These are phyloP conservation scores for Peromyscus nudipes DNA, from an alignment of 2,797 vertebrate species.

Conservation along the genomic window DNA sequence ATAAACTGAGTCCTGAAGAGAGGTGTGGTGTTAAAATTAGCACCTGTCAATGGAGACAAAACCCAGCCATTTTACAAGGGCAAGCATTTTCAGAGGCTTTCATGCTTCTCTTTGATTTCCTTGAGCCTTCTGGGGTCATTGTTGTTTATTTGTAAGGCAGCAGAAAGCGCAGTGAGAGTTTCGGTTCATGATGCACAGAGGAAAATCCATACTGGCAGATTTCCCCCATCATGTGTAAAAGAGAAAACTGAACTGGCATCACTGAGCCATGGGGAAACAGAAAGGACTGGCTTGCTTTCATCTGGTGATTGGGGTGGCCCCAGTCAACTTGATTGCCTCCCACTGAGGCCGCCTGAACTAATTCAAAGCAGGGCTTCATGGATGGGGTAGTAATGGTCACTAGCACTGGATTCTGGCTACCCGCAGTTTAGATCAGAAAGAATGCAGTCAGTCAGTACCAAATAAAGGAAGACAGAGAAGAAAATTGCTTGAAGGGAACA, in stretches of 20 bases:
- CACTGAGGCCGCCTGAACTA: not conserved
- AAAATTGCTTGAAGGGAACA: slow-evolving; percentile 24
- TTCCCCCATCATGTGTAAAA: not conserved
- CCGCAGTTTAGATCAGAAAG: not conserved
- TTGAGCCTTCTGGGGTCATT: not conserved
- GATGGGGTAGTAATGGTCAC: not conserved
- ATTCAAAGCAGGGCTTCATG: not conserved
- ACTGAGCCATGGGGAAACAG: not conserved
- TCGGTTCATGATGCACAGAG: not conserved
- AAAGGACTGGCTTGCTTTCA: not conserved
- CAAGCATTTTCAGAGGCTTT: not conserved
- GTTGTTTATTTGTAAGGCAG: slow-evolving; percentile 29
- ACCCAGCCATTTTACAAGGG: not conserved
- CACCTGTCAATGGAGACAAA: not conserved
- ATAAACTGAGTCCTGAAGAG: not conserved
- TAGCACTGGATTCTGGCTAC: not conserved
- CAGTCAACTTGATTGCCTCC: not conserved
- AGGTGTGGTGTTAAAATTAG: not conserved
- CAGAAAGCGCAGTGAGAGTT: not conserved
- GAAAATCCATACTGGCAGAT: not conserved
- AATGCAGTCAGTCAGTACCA: not conserved
- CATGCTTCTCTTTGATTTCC: not conserved
- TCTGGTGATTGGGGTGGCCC: not conserved
- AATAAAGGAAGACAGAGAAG: slow-evolving; percentile 5
- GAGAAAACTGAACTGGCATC: not conserved